phyloP scores from a whole-genome alignment of 2,113 vertebrate genomes.

The Aptenodytes patagonicus region DNA sequence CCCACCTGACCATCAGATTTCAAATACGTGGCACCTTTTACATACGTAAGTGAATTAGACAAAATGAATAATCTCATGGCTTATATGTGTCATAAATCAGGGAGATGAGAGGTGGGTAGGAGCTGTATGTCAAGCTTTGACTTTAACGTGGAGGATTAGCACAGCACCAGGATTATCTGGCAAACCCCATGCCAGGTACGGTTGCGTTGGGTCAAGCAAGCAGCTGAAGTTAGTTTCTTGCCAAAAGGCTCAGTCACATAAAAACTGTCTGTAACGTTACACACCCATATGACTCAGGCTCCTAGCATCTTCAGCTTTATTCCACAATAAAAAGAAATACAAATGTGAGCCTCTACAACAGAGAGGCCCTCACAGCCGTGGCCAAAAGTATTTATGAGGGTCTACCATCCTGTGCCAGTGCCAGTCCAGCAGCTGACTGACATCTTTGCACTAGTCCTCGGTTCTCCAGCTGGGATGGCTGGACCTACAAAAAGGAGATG shows the following conservation, averaged over 20 bases:
- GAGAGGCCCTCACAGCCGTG: neutral
- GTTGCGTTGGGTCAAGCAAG: neutral
- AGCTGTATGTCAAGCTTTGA: neutral
- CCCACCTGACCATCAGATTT: neutral
- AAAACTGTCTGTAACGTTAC: neutral
- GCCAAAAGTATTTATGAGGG: neutral
- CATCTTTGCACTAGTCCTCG: neutral
- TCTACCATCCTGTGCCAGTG: neutral
- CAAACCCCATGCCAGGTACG: neutral
- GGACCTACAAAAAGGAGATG: neutral
- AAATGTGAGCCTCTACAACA: neutral
- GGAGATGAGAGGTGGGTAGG: neutral
- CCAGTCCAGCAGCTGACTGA: neutral
- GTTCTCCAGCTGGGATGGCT: neutral
- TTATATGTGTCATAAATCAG: neutral
- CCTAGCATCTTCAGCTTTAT: conserved; percentile 3
- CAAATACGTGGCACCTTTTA: neutral
- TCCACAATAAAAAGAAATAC: neutral
- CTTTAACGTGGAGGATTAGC: neutral
- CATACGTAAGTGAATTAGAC: neutral
- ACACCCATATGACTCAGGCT: conserved; percentile 42
- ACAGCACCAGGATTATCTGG: neutral
- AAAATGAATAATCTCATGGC: neutral
- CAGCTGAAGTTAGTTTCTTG: neutral
- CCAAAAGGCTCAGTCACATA: neutral